A percentile compares a stretch with the other conserved stretches of the same genome.
phyloP scores from a whole-genome alignment of 2,113 vertebrate species.

The Xenopus laevis region DNA sequence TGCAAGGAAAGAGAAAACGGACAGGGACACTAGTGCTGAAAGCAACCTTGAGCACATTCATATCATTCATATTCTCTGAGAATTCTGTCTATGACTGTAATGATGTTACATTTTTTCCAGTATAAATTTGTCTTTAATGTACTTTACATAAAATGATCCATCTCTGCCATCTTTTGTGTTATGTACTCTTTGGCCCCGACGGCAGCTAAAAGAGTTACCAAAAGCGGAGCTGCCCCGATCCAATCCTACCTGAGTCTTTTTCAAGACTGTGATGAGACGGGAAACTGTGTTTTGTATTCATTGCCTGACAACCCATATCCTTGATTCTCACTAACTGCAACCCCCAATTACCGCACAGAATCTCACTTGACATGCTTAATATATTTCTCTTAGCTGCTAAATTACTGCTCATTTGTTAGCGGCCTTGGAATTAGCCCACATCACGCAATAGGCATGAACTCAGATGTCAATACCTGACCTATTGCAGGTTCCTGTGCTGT shows the following conservation, averaged over 20 bases:
- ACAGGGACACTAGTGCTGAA: no score
- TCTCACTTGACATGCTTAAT: slow-evolving; percentile 29
- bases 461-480: slow-evolving; percentile 13
- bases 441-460: slow-evolving; percentile 13
- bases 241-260: slow-evolving; percentile 5
- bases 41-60: no score
- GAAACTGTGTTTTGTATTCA: slow-evolving; percentile 17
- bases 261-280: background rate
- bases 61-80: no score
- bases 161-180: no score
- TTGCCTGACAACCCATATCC: slow-evolving; percentile 28
- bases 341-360: slow-evolving; percentile 22
- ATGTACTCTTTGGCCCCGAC: no score
- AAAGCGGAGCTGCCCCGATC: no score
- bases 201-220: no score
- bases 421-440: slow-evolving; percentile 23
- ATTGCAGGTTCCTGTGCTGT: slow-evolving; percentile 1
- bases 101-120: no score
- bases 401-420: slow-evolving; percentile 23
- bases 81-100: no score
- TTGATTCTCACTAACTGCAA: slow-evolving; percentile 22
- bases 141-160: no score
- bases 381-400: slow-evolving; percentile 20
- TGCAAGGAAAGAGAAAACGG: no score
- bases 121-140: no score